Base-by-base conservation (phyloP, 2,888 invertebrate species). In the Heliconius hortense region DNA sequence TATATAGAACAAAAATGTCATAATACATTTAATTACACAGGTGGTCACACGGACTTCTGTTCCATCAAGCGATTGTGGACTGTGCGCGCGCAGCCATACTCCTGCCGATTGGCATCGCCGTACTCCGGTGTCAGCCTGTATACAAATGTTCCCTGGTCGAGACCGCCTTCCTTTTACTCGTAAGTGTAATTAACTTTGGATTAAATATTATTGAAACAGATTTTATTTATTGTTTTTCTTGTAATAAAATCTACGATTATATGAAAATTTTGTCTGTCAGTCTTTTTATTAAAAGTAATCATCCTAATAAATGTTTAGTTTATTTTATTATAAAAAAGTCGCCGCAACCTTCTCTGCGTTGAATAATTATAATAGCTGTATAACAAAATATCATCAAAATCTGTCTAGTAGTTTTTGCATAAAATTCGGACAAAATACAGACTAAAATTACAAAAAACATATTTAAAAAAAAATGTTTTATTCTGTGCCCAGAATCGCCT, bases 111-210 rank as follows among this genome's bases (percentile, higher is more conserved):
- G 97, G 97, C 56, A 95, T 96, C 77, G 97, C 97, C 78, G 97
- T 97, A 83, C 95, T 97, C 84, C 95, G 96, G 84, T 97, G 97
- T 89, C 97, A 97, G 84, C 97, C 97, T 1, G 97, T 97, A 76
- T 96, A 96, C 91, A 97, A 97, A 89, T 98, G 98, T 88, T 97
- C 97, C 28, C 93, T 98, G 79, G 96, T 98, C 69, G 98, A 98
- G 89, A 98, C 97, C 10, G 97, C 97, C 15, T 98, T 98, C 89
- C 95, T 98, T 72, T 95, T 98, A 80, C 93, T 98, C 85, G 97
- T 94, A 83, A 88, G 89, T 60, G 18, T 69, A 18, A 66, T 15
- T 66, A 15, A 39, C 53, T 53, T 60, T 60, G 2, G 26, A 26
- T 60, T 7, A 4, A 5, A 60, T 60, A 59, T 24, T n/a, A 24